phyloP scores from a whole-genome alignment of 2,797 vertebrate genomes.

The Pitangus sulphuratus region DNA sequence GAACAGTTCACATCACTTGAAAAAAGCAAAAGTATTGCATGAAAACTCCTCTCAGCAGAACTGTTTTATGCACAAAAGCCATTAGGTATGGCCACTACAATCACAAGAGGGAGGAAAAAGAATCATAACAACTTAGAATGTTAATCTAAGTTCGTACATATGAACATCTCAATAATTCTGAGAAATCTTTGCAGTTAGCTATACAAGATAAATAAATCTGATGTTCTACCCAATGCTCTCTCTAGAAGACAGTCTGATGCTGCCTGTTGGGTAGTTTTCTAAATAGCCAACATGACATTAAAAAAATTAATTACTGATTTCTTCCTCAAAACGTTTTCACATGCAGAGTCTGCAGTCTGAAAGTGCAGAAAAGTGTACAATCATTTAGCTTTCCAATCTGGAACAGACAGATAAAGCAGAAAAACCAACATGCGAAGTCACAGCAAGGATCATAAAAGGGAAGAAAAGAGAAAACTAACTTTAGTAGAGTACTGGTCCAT shows the following conservation, averaged over 20 bases:
- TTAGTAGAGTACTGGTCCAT: slow-evolving; percentile 15
- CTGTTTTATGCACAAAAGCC: slow-evolving; percentile 16
- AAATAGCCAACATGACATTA: slow-evolving; percentile 42
- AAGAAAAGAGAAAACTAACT: slow-evolving; percentile 16
- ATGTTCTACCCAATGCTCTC: background rate
- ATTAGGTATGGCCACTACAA: slow-evolving; percentile 8
- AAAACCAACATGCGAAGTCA: slow-evolving; percentile 33
- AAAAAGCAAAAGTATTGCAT: slow-evolving; percentile 31
- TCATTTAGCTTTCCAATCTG: slow-evolving; percentile 59
- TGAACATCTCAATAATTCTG: slow-evolving; percentile 13
- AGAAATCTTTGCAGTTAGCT: slow-evolving; percentile 28
- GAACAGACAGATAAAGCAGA: slow-evolving; percentile 36
- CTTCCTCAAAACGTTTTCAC: slow-evolving; percentile 58
- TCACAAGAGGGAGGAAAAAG: background rate
- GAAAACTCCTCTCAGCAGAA: slow-evolving; percentile 45
- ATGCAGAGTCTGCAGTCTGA: slow-evolving; percentile 57
- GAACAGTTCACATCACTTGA: slow-evolving; percentile 30
- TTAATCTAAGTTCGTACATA: background rate
- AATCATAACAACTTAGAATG: background rate
- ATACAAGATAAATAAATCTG: slow-evolving; percentile 24
- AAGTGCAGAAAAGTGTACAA: slow-evolving; percentile 67
- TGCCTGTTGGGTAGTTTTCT: slow-evolving; percentile 8
- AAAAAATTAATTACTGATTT: slow-evolving; percentile 21
- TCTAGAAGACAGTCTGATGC: slow-evolving; percentile 2
- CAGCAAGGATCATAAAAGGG: background rate